phyloP scores from a whole-genome alignment of 2,888 invertebrate species.

The Dioctria linearis region DNA sequence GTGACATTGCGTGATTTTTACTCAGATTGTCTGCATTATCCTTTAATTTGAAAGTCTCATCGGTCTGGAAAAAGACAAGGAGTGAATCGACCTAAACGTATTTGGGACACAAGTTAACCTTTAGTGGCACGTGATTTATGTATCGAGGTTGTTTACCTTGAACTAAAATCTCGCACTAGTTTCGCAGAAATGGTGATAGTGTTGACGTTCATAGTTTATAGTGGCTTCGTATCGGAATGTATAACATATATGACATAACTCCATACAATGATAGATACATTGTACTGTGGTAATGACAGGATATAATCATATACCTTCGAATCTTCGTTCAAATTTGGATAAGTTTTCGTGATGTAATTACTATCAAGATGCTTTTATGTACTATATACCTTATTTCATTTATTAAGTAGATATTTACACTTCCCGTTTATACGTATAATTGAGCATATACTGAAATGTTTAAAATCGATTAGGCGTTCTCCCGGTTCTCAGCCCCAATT shows the following conservation, averaged over 20 bases:
- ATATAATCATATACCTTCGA: neutral
- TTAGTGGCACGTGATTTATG: constrained; percentile 51
- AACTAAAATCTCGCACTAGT: constrained; percentile 35
- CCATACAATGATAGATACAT: too few relatives aligned
- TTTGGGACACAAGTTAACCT: constrained; percentile 36
- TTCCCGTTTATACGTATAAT: neutral
- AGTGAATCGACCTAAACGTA: constrained; percentile 20
- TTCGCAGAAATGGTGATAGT: constrained; percentile 27
- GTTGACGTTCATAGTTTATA: constrained; percentile 17
- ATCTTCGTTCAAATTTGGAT: neutral
- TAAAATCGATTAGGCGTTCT: constrained; percentile 9
- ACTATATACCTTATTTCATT: neutral
- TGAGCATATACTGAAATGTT: neutral
- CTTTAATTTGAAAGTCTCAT: constrained; percentile 2
- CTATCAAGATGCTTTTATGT: neutral
- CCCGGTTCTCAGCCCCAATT: constrained; percentile 16
- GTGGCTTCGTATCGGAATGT: neutral
- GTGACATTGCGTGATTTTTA: constrained; percentile 55
- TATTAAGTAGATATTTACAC: too few relatives aligned
- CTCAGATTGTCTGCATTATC: constrained; percentile 7
- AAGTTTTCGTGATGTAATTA: constrained; percentile 13
- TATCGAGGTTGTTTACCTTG: constrained; percentile 51
- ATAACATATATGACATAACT: neutral
- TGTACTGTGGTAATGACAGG: neutral
- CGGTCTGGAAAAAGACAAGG: neutral